phyloP scores from a whole-genome alignment of 2,113 vertebrate genomes.

The Carettochelys insculpta region DNA sequence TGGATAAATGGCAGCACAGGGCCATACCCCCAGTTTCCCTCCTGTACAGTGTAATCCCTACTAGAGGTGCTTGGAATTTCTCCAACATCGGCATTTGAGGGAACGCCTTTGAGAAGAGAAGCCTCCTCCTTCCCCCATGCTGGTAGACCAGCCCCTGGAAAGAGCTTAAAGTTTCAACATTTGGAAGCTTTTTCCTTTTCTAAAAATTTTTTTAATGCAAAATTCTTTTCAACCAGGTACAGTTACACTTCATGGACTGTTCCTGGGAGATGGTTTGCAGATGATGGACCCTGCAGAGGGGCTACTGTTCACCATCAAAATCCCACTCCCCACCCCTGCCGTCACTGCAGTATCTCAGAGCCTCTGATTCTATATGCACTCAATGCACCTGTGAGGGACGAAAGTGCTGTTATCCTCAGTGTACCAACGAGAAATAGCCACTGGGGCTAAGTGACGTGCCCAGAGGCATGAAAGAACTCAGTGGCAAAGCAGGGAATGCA shows the following conservation, averaged over 20 bases:
- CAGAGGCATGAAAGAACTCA: neutral
- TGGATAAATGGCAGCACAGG: neutral
- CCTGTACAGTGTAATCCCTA: neutral
- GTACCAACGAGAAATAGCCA: neutral
- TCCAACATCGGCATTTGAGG: neutral
- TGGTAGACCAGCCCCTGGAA: no score
- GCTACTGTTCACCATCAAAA: neutral
- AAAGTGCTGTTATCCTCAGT: neutral
- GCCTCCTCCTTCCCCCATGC: no score
- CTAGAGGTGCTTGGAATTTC: neutral
- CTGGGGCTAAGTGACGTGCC: neutral
- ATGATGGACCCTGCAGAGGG: no score
- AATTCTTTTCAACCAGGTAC: neutral
- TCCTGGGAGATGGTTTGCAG: no score
- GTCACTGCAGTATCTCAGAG: neutral
- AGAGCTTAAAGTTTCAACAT: no score
- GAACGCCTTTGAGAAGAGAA: neutral
- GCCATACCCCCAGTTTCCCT: neutral
- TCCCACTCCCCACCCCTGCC: neutral
- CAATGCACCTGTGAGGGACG: neutral
- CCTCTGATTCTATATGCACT: neutral
- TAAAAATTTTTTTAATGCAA: neutral
- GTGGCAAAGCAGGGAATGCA: conserved; percentile 11
- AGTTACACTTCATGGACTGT: no score
- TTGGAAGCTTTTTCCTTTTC: no score